These are phyloP conservation scores for Pelosia muscerda DNA, from an alignment of 2,888 invertebrate species.

Conservation along the genomic window DNA sequence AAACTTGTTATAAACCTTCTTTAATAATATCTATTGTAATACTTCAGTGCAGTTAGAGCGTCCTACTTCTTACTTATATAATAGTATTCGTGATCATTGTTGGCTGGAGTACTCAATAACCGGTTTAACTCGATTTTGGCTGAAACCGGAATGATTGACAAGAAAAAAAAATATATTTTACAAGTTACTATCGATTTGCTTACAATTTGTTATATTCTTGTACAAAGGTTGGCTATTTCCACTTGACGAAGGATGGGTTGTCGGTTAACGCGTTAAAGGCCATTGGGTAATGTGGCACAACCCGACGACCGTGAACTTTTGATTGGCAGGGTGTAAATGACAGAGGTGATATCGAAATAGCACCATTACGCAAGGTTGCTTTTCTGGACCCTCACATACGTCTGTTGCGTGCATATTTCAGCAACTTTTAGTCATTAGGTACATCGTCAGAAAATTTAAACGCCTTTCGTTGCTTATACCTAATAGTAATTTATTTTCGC, in stretches of 20 bases:
- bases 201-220: conserved; percentile 33
- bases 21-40: background rate
- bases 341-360: conserved; percentile 56
- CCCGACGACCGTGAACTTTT: conserved; percentile 68
- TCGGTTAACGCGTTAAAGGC: conserved; percentile 63
- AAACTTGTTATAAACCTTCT: background rate
- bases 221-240: conserved; percentile 68
- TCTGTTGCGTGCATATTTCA: background rate
- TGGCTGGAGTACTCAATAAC: background rate
- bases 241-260: conserved; percentile 66
- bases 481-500: no score
- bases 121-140: background rate
- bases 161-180: background rate
- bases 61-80: background rate
- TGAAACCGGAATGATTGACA: background rate
- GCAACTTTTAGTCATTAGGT: background rate
- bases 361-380: conserved; percentile 16
- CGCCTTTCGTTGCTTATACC: background rate
- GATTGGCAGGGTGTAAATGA: conserved; percentile 70
- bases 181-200: background rate
- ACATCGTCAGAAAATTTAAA: background rate
- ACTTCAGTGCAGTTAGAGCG: background rate
- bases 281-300: conserved; percentile 56
- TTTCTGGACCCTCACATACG: background rate
- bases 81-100: background rate